These are phyloP conservation scores for Criorhina ranunculi DNA, from an alignment of 2,888 invertebrate species.

Conservation along the genomic window DNA sequence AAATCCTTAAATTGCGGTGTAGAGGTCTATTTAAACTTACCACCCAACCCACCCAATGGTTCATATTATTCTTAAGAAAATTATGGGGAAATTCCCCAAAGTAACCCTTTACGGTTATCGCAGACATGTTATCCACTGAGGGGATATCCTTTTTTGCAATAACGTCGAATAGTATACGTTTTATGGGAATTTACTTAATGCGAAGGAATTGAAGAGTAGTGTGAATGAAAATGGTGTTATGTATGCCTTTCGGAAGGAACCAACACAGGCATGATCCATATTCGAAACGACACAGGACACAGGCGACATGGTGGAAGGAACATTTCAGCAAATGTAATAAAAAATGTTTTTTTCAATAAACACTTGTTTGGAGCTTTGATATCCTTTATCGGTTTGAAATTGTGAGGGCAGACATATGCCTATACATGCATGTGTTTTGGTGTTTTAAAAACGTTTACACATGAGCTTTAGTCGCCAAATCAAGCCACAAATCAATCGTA, in stretches of 20 bases:
- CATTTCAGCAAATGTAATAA: background rate
- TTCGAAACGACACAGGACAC: background rate
- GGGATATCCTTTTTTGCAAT: slow-evolving; percentile 30
- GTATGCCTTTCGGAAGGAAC: background rate
- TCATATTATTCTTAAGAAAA: background rate
- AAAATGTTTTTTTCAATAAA: background rate
- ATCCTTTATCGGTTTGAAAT: too few relatives aligned
- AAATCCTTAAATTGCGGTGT: slow-evolving; percentile 16
- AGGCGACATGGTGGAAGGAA: background rate
- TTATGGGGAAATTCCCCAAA: slow-evolving; percentile 14
- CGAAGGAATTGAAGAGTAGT: slow-evolving; percentile 13
- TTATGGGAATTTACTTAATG: slow-evolving; percentile 41
- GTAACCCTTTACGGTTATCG: slow-evolving; percentile 50
- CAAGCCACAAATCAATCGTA: too few relatives aligned
- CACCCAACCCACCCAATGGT: background rate
- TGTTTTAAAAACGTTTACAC: too few relatives aligned
- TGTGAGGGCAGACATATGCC: too few relatives aligned
- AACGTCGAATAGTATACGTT: slow-evolving; percentile 37
- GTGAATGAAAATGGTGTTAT: background rate
- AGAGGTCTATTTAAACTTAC: slow-evolving; percentile 2
- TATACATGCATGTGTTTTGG: too few relatives aligned
- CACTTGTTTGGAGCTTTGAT: background rate
- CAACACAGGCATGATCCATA: background rate
- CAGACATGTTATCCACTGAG: background rate
- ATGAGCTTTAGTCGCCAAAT: too few relatives aligned